These are phyloP conservation scores for Lepisosteus osseus DNA, from an alignment of 2,113 vertebrate species.

Conservation along the genomic window DNA sequence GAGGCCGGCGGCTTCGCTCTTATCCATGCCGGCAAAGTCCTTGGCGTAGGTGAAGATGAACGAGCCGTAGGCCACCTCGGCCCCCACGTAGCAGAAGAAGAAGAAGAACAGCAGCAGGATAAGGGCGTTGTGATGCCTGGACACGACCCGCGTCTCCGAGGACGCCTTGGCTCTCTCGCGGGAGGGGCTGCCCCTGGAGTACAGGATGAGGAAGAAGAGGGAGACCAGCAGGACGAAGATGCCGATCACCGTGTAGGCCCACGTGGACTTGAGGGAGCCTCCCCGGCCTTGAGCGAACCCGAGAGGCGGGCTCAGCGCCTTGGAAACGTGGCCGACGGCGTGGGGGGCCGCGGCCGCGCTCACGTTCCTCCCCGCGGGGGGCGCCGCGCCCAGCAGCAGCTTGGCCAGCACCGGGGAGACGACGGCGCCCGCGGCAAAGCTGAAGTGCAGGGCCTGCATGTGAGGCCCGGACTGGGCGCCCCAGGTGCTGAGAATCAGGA, in stretches of 20 bases:
- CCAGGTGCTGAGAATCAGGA: conserved; percentile 83
- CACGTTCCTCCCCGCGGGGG: neutral
- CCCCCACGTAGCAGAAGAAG: conserved; percentile 88
- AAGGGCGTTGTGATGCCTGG: conserved; percentile 72
- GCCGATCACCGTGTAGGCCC: conserved; percentile 80
- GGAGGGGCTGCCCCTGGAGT: conserved; percentile 41
- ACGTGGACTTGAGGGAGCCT: conserved; percentile 56
- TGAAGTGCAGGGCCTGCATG: conserved; percentile 93
- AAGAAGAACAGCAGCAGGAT: conserved; percentile 78
- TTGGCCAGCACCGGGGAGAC: conserved; percentile 84
- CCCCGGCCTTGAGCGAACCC: neutral
- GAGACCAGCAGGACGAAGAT: conserved; percentile 70
- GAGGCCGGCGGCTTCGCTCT: conserved; percentile 68
- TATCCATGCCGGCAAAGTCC: conserved; percentile 61
- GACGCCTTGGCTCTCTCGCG: conserved; percentile 43
- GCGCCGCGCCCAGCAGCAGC: conserved; percentile 59
- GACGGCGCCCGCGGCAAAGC: conserved; percentile 85
- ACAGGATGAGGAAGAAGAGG: conserved; percentile 71
- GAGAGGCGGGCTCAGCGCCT: neutral
- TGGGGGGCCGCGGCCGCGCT: neutral
- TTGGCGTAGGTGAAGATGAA: conserved; percentile 82
- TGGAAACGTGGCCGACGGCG: neutral
- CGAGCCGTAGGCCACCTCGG: conserved; percentile 85
- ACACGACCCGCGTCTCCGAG: conserved; percentile 42
- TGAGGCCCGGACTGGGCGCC: conserved; percentile 75